phyloP scores from a whole-genome alignment of 2,797 vertebrate genomes.

The Cyprinella venusta region DNA sequence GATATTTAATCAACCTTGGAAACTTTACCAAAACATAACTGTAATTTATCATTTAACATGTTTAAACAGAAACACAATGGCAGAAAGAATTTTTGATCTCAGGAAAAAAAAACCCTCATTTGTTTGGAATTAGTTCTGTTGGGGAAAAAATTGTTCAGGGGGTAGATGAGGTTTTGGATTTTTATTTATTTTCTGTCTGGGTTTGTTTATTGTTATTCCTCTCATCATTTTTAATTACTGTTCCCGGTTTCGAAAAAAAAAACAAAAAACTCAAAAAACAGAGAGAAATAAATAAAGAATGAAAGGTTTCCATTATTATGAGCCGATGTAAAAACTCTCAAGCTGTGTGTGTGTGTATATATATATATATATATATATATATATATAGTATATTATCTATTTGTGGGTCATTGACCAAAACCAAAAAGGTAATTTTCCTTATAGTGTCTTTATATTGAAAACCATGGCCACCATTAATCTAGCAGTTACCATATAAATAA shows the following conservation, averaged over 20 bases:
- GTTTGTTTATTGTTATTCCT: neutral
- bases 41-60: neutral
- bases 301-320: neutral
- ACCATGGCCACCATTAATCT: too few species aligned
- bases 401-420: too few species aligned
- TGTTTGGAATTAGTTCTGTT: slow-evolving; percentile 9
- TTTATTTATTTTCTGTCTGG: neutral
- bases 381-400: too few species aligned
- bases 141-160: neutral
- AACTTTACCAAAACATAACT: slow-evolving; percentile 14
- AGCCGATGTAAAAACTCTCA: neutral
- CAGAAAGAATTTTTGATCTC: neutral
- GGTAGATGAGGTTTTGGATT: neutral
- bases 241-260: neutral
- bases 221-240: neutral
- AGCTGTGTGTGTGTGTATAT: too few species aligned
- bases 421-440: too few species aligned
- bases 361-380: too few species aligned
- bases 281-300: neutral
- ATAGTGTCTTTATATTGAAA: too few species aligned
- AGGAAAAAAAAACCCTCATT: neutral
- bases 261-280: too few species aligned
- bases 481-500: neutral
- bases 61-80: neutral
- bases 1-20: neutral